Conservation (phyloP, 2,797 vertebrate genomes). For the Thaleichthys pacificus region DNA sequence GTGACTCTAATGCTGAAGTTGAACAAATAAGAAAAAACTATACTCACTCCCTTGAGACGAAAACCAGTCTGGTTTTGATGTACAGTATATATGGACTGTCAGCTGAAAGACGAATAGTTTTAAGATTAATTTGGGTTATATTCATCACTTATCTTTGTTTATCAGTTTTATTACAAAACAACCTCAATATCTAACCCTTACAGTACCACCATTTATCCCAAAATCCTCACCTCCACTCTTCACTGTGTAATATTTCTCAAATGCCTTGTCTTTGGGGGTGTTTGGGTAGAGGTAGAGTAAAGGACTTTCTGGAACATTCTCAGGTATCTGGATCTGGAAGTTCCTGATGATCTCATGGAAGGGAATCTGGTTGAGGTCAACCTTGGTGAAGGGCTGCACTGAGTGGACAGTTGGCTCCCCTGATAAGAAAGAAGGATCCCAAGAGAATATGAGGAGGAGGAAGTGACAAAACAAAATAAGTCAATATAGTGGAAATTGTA, state of each 20-base stretch:
- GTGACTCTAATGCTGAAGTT: neutral
- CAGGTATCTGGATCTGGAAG: conserved; percentile 82
- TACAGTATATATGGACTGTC: conserved; percentile 72
- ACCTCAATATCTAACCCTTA: neutral
- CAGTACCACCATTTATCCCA: too few relatives aligned
- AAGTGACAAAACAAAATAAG: neutral
- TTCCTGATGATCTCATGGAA: conserved; percentile 89
- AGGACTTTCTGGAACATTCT: conserved; percentile 86
- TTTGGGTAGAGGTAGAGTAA: conserved; percentile 85
- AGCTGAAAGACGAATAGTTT: conserved; percentile 60
- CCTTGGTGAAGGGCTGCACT: conserved; percentile 84
- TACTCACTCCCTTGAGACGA: conserved; percentile 80
- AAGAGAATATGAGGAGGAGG: neutral
- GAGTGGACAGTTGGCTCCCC: conserved; percentile 76
- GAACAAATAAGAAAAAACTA: conserved; percentile 15
- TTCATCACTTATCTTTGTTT: neutral
- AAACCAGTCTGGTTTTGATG: conserved; percentile 78
- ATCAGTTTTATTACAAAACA: neutral
- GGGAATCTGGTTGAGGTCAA: conserved; percentile 80
- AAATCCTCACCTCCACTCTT: conserved; percentile 64
- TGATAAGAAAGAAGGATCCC: conserved; percentile 37
- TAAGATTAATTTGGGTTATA: neutral
- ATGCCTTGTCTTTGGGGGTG: conserved; percentile 82
- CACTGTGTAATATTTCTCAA: conserved; percentile 82
- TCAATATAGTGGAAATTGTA: neutral